A percentile compares a stretch with the other conserved stretches of the same genome.
phyloP scores from a whole-genome alignment of 2,113 vertebrate species.

The Nipponia nippon region DNA sequence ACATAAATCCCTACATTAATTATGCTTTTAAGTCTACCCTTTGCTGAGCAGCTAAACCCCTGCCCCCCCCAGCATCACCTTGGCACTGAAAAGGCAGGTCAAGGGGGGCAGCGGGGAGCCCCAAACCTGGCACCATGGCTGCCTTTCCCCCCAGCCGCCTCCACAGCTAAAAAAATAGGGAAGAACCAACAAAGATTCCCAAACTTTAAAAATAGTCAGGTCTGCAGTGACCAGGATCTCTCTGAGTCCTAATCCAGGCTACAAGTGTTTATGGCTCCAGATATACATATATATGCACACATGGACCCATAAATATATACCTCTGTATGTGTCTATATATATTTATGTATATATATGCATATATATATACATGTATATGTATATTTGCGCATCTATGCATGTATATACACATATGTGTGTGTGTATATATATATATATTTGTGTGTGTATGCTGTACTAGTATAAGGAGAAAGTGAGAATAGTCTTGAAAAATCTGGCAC shows the following conservation, averaged over 20 bases:
- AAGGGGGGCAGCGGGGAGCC: neutral
- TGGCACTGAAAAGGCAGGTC: neutral
- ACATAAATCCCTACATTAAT: neutral
- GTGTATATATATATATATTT: neutral
- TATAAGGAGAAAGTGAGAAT: neutral
- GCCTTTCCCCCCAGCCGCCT: neutral
- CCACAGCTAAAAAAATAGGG: fast-evolving
- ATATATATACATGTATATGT: too few relatives aligned
- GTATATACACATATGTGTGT: neutral
- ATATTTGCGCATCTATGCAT: neutral
- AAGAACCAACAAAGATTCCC: neutral
- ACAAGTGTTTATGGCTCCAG: neutral
- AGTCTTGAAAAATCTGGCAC: neutral
- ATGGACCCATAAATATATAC: neutral
- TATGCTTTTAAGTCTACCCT: neutral
- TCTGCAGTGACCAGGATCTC: neutral
- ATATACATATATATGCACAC: neutral
- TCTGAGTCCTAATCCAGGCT: neutral
- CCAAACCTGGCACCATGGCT: neutral
- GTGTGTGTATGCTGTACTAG: neutral
- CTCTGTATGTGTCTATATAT: too few relatives aligned
- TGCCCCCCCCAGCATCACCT: neutral
- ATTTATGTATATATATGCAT: too few relatives aligned
- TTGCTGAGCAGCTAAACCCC: neutral
- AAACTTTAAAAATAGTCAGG: neutral